These are phyloP conservation scores for Pristionchus exspectatus DNA, from an alignment of 2,888 invertebrate genomes.

Conservation along the genomic window DNA sequence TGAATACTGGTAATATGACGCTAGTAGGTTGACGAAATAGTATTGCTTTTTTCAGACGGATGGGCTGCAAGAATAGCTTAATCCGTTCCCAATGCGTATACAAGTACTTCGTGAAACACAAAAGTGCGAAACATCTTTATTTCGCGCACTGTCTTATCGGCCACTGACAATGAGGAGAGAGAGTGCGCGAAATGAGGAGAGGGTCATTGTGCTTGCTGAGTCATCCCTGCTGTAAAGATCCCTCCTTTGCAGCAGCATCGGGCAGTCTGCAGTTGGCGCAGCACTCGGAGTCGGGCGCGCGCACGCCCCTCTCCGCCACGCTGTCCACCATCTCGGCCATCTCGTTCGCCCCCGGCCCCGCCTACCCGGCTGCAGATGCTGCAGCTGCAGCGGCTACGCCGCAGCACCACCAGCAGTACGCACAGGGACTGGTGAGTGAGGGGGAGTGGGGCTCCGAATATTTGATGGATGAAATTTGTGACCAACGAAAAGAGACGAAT, in stretches of 20 bases:
- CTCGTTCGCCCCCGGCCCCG: background rate
- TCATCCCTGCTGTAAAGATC: too few species aligned
- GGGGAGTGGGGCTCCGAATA: background rate
- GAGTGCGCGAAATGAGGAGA: background rate
- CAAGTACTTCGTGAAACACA: too few species aligned
- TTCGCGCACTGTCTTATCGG: background rate
- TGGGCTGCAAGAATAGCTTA: too few species aligned
- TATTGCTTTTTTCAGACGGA: too few species aligned
- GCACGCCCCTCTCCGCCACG: conserved; percentile 24
- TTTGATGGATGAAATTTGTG: too few species aligned
- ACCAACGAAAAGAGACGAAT: too few species aligned
- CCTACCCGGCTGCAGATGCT: background rate
- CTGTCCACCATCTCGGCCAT: conserved; percentile 19
- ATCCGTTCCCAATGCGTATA: too few species aligned
- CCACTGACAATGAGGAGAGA: background rate
- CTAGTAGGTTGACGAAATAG: too few species aligned
- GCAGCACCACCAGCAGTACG: background rate
- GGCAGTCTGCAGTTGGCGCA: background rate
- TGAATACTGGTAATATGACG: too few species aligned
- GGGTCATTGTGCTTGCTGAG: background rate
- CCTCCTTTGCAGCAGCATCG: conserved; percentile 1
- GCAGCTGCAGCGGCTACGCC: background rate
- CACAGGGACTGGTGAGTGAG: background rate
- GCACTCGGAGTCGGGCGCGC: background rate
- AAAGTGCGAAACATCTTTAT: background rate